Conservation (phyloP, 1,140 invertebrate genomes). For the Papilio glaucus region DNA sequence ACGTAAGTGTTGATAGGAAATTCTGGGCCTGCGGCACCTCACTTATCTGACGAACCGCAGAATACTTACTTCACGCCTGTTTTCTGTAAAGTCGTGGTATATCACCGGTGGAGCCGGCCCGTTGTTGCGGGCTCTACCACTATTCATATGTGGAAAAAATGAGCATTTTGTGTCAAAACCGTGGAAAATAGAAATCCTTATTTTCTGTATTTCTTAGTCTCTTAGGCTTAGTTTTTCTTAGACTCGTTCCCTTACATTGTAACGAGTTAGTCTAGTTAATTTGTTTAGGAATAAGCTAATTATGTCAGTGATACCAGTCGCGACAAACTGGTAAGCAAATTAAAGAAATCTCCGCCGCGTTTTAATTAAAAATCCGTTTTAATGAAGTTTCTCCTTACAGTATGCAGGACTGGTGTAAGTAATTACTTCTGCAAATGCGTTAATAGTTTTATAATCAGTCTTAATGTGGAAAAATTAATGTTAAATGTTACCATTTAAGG, state of each 20-base stretch:
- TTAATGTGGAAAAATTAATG: background rate
- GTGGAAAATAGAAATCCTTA: too few relatives aligned
- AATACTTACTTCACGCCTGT: too few relatives aligned
- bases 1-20: too few relatives aligned
- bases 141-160: too few relatives aligned
- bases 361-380: constrained; percentile 2
- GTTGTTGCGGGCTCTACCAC: too few relatives aligned
- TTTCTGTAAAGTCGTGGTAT: too few relatives aligned
- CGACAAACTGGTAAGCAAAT: constrained; percentile 17
- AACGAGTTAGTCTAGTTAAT: constrained; percentile 20
- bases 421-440: background rate
- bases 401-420: background rate
- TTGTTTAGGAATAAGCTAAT: constrained; percentile 27
- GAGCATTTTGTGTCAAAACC: too few relatives aligned
- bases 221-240: background rate
- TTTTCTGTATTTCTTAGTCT: too few relatives aligned
- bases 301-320: constrained; percentile 25
- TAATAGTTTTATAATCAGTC: background rate
- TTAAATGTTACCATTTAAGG: background rate
- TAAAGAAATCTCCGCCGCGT: background rate
- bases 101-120: too few relatives aligned
- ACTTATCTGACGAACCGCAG: too few relatives aligned
- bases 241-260: constrained; percentile 3
- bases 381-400: constrained; percentile 24
- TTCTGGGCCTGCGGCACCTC: too few relatives aligned